Base-by-base conservation (phyloP, 2,113 vertebrate species). In the Leptodactylus fuscus region DNA sequence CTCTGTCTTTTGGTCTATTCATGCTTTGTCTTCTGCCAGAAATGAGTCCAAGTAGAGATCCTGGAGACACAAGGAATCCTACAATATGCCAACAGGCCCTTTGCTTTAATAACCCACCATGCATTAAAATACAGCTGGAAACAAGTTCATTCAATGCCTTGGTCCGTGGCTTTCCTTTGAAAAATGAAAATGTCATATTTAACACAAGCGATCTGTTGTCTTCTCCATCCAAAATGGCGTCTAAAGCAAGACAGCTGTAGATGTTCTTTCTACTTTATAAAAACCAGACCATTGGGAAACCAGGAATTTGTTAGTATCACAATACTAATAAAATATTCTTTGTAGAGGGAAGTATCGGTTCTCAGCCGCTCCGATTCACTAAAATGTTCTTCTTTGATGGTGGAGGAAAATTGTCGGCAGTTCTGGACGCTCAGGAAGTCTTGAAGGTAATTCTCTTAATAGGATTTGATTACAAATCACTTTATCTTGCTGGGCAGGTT, bases 401-500 rank as follows among this genome's bases (percentile, higher is more conserved):
- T 22, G 6, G 65, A 67, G 5, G 55, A 34, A 65, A 12, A 51
- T 79, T 74, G 27, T 36, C 60, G 29, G 20, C 29, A 27, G n/a
- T 74, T 48, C 81, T 38, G 46, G 27, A 53, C 20, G 41, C 15
- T 81, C 76, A 79, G 55, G 78, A 81, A 81, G 55, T 81, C 78
- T 81, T 62, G 51, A 41, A 73, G 65, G 36, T 7, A 55, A 51
- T 82, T 71, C 81, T 71, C 53, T 82, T 73, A 82, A 73, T 55
- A 73, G 32, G 44, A 75, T 83, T n/a, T 83, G 34, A 58, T 49
- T 70, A 41, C 55, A 38, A 60, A 53, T 41, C 70, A 75, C 24
- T 75, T 83, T 83, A 75, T 83, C 81, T 83, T 12, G 22, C 51
- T 83, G 69, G 38, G 13, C 81, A 83, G 51, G 81, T 83, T 83